phyloP scores from a whole-genome alignment of 2,797 vertebrate species.

The Gallirallus australis region DNA sequence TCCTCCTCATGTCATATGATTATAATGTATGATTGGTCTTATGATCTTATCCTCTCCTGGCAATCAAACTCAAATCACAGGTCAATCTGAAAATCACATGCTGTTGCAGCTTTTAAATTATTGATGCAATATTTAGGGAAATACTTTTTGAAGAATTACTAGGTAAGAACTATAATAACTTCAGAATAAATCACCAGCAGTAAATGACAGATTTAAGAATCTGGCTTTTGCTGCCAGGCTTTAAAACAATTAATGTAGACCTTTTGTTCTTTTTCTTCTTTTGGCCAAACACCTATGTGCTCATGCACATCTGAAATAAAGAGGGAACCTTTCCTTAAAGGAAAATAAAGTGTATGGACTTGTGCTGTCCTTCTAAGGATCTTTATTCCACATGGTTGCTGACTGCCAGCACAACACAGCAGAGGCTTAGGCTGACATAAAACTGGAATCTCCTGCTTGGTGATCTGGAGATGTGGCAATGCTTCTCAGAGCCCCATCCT shows the following conservation, averaged over 20 bases:
- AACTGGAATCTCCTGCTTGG: neutral
- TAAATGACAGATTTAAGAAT: conserved; percentile 12
- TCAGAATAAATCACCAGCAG: neutral
- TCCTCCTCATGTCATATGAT: neutral
- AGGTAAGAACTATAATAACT: neutral
- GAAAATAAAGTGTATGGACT: neutral
- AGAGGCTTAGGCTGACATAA: neutral
- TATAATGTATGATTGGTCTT: neutral
- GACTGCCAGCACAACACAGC: neutral
- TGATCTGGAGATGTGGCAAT: neutral
- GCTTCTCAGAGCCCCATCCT: neutral
- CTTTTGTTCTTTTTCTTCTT: neutral
- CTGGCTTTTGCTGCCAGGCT: neutral
- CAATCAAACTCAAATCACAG: neutral
- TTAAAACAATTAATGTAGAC: neutral
- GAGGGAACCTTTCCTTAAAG: neutral
- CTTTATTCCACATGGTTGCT: neutral
- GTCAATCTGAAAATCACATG: neutral
- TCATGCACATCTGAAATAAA: neutral
- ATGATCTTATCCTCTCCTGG: neutral
- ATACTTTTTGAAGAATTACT: neutral
- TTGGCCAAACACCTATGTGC: neutral
- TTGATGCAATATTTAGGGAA: conserved; percentile 5
- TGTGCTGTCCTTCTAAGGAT: neutral
- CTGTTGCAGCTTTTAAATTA: conserved; percentile 10